Conservation (phyloP, 2,113 vertebrate species). For the Ia io region DNA sequence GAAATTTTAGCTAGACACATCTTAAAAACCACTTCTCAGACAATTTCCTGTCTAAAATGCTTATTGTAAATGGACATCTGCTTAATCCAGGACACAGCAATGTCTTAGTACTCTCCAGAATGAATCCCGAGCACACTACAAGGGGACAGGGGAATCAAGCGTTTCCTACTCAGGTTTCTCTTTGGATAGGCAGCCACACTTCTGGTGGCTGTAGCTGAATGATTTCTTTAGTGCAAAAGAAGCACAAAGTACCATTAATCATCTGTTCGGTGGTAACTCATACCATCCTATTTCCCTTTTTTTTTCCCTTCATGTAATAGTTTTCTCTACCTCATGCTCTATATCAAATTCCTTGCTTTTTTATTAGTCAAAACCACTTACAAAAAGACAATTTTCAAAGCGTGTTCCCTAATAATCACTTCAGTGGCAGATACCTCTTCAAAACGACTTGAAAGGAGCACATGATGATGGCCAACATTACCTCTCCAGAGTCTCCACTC, state of each 20-base stretch:
- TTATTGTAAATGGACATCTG: background rate
- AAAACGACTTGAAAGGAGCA: background rate
- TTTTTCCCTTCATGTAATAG: background rate
- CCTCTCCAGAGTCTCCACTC: background rate
- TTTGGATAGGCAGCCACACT: slow-evolving; percentile 6
- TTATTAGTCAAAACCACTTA: background rate
- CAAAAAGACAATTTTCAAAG: background rate
- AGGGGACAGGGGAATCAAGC: background rate
- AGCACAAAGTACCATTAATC: background rate
- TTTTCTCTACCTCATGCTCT: background rate
- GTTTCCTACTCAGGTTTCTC: background rate
- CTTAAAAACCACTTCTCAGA: background rate
- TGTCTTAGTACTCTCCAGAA: accelerated
- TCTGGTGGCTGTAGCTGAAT: background rate
- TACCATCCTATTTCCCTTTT: background rate
- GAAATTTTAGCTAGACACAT: accelerated
- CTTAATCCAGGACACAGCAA: background rate
- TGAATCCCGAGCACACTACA: background rate
- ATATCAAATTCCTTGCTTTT: background rate
- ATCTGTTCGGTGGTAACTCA: background rate
- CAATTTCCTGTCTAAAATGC: background rate
- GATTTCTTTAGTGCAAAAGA: background rate
- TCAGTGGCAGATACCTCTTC: accelerated
- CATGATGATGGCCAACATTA: accelerated
- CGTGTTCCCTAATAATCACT: background rate